Conservation (phyloP, 2,888 invertebrate species). For the Neoaliturus tenellus region DNA sequence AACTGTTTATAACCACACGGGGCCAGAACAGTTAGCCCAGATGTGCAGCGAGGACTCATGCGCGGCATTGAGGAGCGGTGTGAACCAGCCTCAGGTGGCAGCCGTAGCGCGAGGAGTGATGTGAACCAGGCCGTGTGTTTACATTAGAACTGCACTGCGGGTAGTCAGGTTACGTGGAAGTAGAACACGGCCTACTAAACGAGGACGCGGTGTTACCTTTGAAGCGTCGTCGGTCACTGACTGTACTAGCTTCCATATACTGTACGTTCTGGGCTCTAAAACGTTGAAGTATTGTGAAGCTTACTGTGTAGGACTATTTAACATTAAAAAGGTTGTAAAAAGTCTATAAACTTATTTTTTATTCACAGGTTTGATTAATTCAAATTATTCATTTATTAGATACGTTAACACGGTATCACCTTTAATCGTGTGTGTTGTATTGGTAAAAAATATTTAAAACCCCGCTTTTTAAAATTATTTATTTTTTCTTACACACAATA, state of each 20-base stretch:
- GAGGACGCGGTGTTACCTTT: background rate
- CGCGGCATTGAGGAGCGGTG: background rate
- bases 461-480: too few species aligned
- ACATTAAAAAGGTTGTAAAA: too few species aligned
- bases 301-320: too few species aligned
- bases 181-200: conserved; percentile 4
- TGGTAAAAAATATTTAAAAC: too few species aligned
- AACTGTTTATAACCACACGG: background rate
- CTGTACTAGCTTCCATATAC: background rate
- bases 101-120: background rate
- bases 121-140: conserved; percentile 32
- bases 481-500: too few species aligned
- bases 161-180: conserved; percentile 22
- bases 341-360: too few species aligned
- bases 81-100: conserved; percentile 8
- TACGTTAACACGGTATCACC: too few species aligned
- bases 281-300: too few species aligned
- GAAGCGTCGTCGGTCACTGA: background rate
- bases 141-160: conserved; percentile 7
- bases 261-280: too few species aligned
- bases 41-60: background rate
- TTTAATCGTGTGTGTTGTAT: too few species aligned
- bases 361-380: too few species aligned
- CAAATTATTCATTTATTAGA: too few species aligned
- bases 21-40: background rate